Conservation (phyloP, 2,797 vertebrate species). For the Anabacerthia variegaticeps region DNA sequence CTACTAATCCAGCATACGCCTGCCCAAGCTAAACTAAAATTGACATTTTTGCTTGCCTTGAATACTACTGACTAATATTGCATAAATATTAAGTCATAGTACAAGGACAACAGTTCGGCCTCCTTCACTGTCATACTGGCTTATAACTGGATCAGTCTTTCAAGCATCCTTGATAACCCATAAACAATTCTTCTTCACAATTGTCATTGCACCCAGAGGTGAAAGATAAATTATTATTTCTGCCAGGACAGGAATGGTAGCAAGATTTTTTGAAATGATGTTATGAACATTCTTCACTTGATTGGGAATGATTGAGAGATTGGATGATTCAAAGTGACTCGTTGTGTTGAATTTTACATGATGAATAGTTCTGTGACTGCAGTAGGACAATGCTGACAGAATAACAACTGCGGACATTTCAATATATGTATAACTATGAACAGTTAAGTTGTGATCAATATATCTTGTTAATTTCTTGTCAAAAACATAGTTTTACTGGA, state of each 20-base stretch:
- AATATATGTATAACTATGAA: background rate
- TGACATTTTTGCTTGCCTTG: background rate
- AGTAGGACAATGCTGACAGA: constrained; percentile 7
- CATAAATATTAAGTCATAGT: background rate
- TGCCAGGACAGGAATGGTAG: background rate
- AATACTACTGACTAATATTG: background rate
- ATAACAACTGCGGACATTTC: constrained; percentile 21
- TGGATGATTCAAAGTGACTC: constrained; percentile 21
- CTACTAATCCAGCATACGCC: background rate
- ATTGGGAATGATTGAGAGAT: constrained; percentile 54
- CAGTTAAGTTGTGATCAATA: constrained; percentile 19
- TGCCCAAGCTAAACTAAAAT: background rate
- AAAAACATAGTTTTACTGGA: background rate
- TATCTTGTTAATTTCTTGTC: constrained; percentile 17
- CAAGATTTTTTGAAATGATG: constrained; percentile 18
- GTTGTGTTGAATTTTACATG: constrained; percentile 33
- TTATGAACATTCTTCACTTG: constrained; percentile 42
- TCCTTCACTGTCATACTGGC: background rate
- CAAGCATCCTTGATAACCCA: constrained; percentile 28
- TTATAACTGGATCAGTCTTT: constrained; percentile 29
- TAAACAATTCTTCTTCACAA: constrained; percentile 31
- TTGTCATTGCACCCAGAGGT: constrained; percentile 37
- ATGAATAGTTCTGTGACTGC: constrained; percentile 21
- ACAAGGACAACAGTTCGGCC: background rate
- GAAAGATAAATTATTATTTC: constrained; percentile 53